Evolutionary conservation across 2,888 invertebrate species (phyloP).

Genomic region (Cheilosia pagana): DNA sequence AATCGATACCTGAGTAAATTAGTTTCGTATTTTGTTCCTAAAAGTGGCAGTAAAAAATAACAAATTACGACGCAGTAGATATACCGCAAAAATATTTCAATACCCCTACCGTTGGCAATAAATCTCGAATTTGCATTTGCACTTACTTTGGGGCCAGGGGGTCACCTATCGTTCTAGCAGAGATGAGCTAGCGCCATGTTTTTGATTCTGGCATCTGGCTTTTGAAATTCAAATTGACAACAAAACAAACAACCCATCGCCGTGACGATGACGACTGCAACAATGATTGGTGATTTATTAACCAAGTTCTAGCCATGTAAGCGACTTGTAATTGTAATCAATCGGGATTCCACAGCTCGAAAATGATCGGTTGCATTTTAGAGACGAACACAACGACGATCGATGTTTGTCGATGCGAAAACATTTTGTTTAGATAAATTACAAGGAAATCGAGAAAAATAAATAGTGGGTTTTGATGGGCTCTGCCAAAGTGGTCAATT

Average conservation of each 20-base stretch:
- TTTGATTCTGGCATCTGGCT: background rate
- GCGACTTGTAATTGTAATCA: constrained; percentile 38
- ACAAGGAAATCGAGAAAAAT: constrained; percentile 44
- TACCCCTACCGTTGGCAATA: constrained; percentile 12
- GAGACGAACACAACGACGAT: constrained; percentile 16
- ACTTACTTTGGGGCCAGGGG: constrained; percentile 20
- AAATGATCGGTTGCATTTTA: constrained; percentile 23
- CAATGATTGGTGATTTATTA: constrained; percentile 55
- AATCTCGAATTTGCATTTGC: constrained; percentile 26
- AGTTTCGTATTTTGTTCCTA: background rate
- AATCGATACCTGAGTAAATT: background rate
- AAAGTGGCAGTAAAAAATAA: constrained; percentile 19
- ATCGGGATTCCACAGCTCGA: constrained; percentile 43
- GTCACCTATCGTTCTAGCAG: background rate
- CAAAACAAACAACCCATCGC: constrained; percentile 4
- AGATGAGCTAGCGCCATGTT: constrained; percentile 36
- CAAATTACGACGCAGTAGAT: constrained; percentile 38
- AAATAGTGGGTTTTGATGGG: constrained; percentile 37
- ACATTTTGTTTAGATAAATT: constrained; percentile 45
- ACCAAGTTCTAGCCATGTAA: constrained; percentile 51
- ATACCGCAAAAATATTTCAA: constrained; percentile 27
- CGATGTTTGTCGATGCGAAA: constrained; percentile 37
- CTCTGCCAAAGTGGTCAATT: constrained; percentile 14
- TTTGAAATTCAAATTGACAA: background rate
- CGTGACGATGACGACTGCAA: background rate